phyloP scores from a whole-genome alignment of 2,888 invertebrate genomes.

The Auanema freiburgensis region DNA sequence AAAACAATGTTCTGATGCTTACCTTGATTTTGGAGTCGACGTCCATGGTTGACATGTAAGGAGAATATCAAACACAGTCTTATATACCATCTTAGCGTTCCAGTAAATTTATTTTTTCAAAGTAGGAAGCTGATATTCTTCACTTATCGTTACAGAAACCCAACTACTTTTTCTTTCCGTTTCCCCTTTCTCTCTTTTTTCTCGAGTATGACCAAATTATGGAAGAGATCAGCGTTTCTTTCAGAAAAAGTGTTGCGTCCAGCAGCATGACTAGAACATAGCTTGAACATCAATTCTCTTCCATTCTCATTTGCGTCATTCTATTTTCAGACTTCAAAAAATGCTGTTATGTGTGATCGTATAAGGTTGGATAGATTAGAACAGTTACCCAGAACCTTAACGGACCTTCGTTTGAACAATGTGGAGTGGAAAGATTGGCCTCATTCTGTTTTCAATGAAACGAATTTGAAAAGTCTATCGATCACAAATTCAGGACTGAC shows the following conservation, averaged over 20 bases:
- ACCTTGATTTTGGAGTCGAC: conserved; percentile 38
- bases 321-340: conserved; percentile 35
- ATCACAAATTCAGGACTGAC: conserved; percentile 32
- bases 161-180: neutral
- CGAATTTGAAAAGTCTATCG: conserved; percentile 21
- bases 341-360: conserved; percentile 35
- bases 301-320: no score
- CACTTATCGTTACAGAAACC: neutral
- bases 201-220: neutral
- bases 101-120: no score
- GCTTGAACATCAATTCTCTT: no score
- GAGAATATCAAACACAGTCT: no score
- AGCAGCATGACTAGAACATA: no score
- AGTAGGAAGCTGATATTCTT: no score
- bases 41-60: neutral
- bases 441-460: neutral
- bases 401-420: conserved; percentile 31
- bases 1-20: conserved; percentile 19
- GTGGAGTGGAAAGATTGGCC: conserved; percentile 35
- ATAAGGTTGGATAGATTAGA: conserved; percentile 31
- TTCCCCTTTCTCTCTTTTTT: neutral
- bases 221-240: neutral
- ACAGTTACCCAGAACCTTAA: conserved; percentile 30
- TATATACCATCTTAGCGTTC: no score
- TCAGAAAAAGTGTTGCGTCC: conserved; percentile 1